phyloP scores from a whole-genome alignment of 2,113 vertebrate genomes.

The Amia ocellicauda region DNA sequence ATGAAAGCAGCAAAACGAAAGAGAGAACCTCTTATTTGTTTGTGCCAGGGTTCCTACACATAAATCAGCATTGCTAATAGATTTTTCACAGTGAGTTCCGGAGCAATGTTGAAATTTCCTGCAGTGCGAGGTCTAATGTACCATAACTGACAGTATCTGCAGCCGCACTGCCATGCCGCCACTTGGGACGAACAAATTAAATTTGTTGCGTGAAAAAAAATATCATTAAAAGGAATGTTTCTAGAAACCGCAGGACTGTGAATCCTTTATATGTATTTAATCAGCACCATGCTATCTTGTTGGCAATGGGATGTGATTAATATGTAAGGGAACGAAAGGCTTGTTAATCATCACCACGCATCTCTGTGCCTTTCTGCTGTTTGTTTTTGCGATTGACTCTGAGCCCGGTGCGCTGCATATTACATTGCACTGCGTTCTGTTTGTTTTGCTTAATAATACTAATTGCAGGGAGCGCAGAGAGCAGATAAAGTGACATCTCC shows the following conservation, averaged over 20 bases:
- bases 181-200: slow-evolving; percentile 26
- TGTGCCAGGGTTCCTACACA: slow-evolving; percentile 24
- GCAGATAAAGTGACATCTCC: neutral
- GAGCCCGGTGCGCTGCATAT: neutral
- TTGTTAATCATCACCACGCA: neutral
- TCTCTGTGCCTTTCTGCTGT: neutral
- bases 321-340: neutral
- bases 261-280: neutral
- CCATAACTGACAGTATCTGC: slow-evolving; percentile 28
- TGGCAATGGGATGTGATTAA: neutral
- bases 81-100: slow-evolving; percentile 33
- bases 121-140: slow-evolving; percentile 34
- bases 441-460: neutral
- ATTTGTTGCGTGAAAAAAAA: slow-evolving; percentile 12
- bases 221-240: neutral
- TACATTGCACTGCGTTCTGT: neutral
- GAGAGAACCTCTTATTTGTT: slow-evolving; percentile 28
- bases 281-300: neutral
- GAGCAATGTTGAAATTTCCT: slow-evolving; percentile 26
- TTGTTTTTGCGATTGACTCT: neutral
- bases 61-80: slow-evolving; percentile 41
- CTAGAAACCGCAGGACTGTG: neutral
- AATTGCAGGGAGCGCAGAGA: neutral
- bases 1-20: neutral
- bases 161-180: slow-evolving; percentile 19